phyloP scores from a whole-genome alignment of 1,140 invertebrate species.

The Diorhabda carinulata region DNA sequence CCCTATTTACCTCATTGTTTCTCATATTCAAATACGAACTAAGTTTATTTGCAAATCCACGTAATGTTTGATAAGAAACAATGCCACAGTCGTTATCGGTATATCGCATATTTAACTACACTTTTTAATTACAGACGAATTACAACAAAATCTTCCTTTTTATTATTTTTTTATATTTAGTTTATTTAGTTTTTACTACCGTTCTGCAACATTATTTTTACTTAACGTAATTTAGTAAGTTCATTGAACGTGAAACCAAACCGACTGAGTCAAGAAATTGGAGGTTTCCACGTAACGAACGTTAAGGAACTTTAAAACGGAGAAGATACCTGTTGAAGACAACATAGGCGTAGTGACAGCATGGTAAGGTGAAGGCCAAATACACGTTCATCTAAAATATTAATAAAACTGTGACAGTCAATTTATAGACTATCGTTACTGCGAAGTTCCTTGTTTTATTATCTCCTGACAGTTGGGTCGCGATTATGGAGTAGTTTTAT shows the following conservation, averaged over 20 bases:
- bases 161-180: neutral
- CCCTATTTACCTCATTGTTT: slow-evolving; percentile 5
- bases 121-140: neutral
- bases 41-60: neutral
- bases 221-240: slow-evolving; percentile 3
- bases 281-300: slow-evolving; percentile 16
- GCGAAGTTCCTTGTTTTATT: no score
- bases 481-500: no score
- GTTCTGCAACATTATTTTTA: neutral
- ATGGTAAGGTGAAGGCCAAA: no score
- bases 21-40: slow-evolving; percentile 14
- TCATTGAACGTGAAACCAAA: slow-evolving; percentile 15
- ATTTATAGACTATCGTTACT: no score
- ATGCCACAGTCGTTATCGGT: neutral
- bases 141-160: neutral
- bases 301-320: slow-evolving; percentile 9
- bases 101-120: neutral
- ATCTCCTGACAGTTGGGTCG: no score
- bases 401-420: no score
- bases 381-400: no score
- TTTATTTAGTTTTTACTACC: neutral
- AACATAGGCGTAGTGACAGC: slow-evolving; percentile 4
- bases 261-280: slow-evolving; percentile 18
- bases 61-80: slow-evolving; percentile 2
- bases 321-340: slow-evolving; percentile 17